Percentiles rank a stretch among this genome's conserved stretches.
These are phyloP conservation scores for Eubasilissa regina DNA, from an alignment of 1,140 invertebrate genomes.

Conservation along the genomic window DNA sequence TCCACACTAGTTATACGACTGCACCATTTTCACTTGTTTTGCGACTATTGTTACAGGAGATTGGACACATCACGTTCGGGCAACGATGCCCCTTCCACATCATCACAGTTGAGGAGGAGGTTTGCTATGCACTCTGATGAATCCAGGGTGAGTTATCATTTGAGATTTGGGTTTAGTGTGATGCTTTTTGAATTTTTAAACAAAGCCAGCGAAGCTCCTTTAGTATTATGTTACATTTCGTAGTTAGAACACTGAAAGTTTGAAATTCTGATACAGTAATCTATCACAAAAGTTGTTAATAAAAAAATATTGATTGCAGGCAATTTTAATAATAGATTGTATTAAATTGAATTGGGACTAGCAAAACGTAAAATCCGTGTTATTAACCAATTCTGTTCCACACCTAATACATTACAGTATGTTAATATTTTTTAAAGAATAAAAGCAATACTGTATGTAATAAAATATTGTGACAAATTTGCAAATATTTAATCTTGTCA, in stretches of 20 bases:
- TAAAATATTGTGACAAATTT: neutral
- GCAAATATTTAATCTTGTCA: neutral
- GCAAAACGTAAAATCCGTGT: no score
- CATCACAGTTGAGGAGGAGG: slow-evolving; percentile 36
- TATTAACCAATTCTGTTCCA: no score
- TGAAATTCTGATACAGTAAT: neutral
- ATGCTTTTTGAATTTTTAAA: neutral
- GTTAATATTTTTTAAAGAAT: no score
- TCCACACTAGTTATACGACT: no score
- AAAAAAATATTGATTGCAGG: neutral
- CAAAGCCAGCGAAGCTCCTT: neutral
- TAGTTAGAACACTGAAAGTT: no score
- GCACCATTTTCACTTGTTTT: neutral
- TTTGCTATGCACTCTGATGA: slow-evolving; percentile 44
- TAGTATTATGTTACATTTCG: no score
- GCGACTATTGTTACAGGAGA: slow-evolving; percentile 2
- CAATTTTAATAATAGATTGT: neutral
- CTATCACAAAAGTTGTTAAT: neutral
- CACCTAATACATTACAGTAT: no score
- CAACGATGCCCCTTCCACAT: slow-evolving; percentile 27
- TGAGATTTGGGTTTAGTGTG: neutral
- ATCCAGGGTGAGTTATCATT: slow-evolving; percentile 59
- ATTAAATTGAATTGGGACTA: no score
- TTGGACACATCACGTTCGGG: slow-evolving; percentile 5
- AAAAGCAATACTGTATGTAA: no score